Conservation (phyloP, 2,888 invertebrate species). For the Didymodactylos carnosus region DNA sequence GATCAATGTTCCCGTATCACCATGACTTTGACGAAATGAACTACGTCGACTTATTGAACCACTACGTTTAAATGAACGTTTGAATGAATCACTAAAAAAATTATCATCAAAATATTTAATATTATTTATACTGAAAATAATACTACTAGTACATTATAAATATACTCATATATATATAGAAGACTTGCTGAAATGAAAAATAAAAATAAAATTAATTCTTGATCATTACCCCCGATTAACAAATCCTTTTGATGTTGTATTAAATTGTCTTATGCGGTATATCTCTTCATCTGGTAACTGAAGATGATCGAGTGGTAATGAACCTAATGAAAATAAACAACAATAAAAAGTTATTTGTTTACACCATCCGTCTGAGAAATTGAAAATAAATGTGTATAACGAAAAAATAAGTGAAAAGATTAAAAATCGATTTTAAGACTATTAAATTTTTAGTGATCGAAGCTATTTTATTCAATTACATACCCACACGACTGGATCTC, state of each 20-base stretch:
- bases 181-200: not conserved
- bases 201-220: not conserved
- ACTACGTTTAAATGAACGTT: slow-evolving; percentile 12
- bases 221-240: slow-evolving; percentile 6
- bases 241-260: slow-evolving; percentile 9
- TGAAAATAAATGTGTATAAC: too few relatives aligned
- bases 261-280: slow-evolving; percentile 10
- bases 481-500: not conserved
- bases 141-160: too few relatives aligned
- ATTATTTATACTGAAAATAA: too few relatives aligned
- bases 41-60: slow-evolving; percentile 4
- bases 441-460: not conserved
- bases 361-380: too few relatives aligned
- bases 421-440: not conserved
- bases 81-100: slow-evolving; percentile 7
- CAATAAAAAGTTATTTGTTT: too few relatives aligned
- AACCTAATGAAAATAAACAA: too few relatives aligned
- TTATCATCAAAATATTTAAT: not conserved
- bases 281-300: not conserved
- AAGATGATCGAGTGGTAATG: not conserved
- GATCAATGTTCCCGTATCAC: too few relatives aligned
- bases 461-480: not conserved
- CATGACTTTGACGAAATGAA: not conserved
- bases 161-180: too few relatives aligned
- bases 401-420: not conserved